Conservation (phyloP, 2,797 vertebrate species). For the Melanotaenia nigrans region DNA sequence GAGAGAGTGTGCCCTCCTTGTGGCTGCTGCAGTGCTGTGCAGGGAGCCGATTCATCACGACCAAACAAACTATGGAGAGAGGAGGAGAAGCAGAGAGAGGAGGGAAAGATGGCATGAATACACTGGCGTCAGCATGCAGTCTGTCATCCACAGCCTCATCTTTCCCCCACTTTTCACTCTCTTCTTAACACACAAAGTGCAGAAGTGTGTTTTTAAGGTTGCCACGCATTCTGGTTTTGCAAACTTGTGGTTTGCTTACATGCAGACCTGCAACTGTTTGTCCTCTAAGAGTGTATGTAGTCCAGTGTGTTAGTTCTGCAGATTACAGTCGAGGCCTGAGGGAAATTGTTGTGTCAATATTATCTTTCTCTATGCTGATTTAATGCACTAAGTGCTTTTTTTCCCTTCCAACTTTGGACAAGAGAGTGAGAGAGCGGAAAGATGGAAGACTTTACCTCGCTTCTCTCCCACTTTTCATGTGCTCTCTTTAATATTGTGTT, state of each 20-base stretch:
- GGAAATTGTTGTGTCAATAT: slow-evolving; percentile 70
- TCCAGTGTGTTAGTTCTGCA: slow-evolving; percentile 30
- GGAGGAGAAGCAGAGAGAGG: slow-evolving; percentile 37
- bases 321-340: slow-evolving; percentile 48
- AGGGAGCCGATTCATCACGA: slow-evolving; percentile 78
- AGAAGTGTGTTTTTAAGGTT: slow-evolving; percentile 26
- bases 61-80: slow-evolving; percentile 74
- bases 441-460: slow-evolving; percentile 18
- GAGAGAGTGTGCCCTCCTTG: slow-evolving; percentile 67
- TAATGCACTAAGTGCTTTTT: slow-evolving; percentile 48
- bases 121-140: slow-evolving; percentile 74
- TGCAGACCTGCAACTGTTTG: not conserved
- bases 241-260: slow-evolving; percentile 11
- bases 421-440: slow-evolving; percentile 27
- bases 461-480: slow-evolving; percentile 5
- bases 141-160: slow-evolving; percentile 64
- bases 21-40: slow-evolving; percentile 74
- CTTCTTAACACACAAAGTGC: slow-evolving; percentile 35
- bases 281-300: slow-evolving; percentile 17
- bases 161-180: slow-evolving; percentile 59
- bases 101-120: slow-evolving; percentile 47
- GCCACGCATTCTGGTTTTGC: slow-evolving; percentile 28
- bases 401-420: slow-evolving; percentile 58
- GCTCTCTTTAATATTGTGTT: slow-evolving; percentile 1
- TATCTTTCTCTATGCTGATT: slow-evolving; percentile 60